phyloP scores from a whole-genome alignment of 2,888 invertebrate genomes.

The Danaus chrysippus region DNA sequence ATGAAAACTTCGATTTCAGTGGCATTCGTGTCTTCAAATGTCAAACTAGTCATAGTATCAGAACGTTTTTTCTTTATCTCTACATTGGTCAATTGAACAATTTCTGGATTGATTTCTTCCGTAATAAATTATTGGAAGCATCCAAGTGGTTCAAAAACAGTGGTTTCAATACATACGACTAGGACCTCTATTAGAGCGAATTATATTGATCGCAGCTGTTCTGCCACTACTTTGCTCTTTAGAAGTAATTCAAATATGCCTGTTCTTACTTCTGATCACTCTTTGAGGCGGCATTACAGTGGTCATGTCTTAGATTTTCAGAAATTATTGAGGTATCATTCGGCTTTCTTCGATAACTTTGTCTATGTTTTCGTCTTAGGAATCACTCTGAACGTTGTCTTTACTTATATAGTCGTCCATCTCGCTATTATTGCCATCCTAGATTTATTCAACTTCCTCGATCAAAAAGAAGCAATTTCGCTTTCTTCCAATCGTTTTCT shows the following conservation, averaged over 20 bases:
- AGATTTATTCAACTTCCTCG: background rate
- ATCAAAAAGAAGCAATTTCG: background rate
- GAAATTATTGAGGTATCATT: slow-evolving; percentile 14
- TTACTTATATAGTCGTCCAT: slow-evolving; percentile 32
- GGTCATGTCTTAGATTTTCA: background rate
- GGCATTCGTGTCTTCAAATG: background rate
- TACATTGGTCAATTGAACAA: slow-evolving; percentile 23
- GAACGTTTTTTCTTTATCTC: slow-evolving; percentile 17
- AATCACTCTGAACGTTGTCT: slow-evolving; percentile 33
- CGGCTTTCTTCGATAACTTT: slow-evolving; percentile 28
- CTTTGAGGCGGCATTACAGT: slow-evolving; percentile 31
- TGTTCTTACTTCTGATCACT: slow-evolving; percentile 29
- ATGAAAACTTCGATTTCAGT: background rate
- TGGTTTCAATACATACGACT: slow-evolving; percentile 23
- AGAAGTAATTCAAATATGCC: slow-evolving; percentile 28
- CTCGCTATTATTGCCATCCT: slow-evolving; percentile 18
- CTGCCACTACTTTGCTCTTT: slow-evolving; percentile 27
- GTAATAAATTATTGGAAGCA: slow-evolving; percentile 26
- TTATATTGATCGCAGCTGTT: slow-evolving; percentile 28
- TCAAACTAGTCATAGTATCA: slow-evolving; percentile 6
- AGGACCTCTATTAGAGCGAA: slow-evolving; percentile 27
- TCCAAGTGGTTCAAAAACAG: slow-evolving; percentile 15
- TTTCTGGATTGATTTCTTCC: slow-evolving; percentile 22
- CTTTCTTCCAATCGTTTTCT: slow-evolving; percentile 11
- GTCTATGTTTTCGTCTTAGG: slow-evolving; percentile 31